These are phyloP conservation scores for Phycodurus eques DNA, from an alignment of 2,113 vertebrate species.

Conservation along the genomic window DNA sequence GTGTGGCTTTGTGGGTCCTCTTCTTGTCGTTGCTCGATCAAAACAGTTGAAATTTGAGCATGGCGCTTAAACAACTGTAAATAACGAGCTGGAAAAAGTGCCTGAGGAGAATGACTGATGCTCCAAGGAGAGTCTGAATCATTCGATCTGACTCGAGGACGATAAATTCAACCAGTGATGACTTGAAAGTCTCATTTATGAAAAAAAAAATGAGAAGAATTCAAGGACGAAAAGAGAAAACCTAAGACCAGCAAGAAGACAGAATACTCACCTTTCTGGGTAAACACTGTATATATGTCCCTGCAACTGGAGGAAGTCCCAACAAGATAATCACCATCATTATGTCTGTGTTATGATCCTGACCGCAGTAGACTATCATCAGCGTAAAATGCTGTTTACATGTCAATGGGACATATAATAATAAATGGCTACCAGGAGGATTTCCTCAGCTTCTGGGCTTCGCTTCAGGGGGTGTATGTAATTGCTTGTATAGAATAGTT, in stretches of 20 bases:
- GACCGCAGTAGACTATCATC: neutral
- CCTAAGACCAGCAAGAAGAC: neutral
- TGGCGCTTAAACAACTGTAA: neutral
- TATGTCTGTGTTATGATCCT: neutral
- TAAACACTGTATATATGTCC: neutral
- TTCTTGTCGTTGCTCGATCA: neutral
- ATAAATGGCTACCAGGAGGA: neutral
- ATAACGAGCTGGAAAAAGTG: neutral
- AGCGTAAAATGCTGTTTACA: neutral
- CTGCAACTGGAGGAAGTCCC: neutral
- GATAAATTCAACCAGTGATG: neutral
- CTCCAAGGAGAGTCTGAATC: neutral
- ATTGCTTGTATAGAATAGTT: neutral
- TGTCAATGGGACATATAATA: neutral
- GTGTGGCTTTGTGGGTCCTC: conserved; percentile 2
- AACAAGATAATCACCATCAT: neutral
- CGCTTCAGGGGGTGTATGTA: too few species aligned
- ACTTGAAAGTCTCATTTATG: neutral
- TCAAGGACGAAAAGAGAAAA: neutral
- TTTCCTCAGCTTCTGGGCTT: neutral
- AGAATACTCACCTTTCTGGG: neutral
- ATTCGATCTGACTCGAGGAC: neutral
- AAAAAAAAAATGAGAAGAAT: neutral
- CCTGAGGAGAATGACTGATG: neutral
- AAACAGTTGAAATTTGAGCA: conserved; percentile 1